Percentiles rank a stretch among this genome's conserved stretches.
Evolutionary conservation across 2,797 vertebrate species (phyloP).

Genomic region (Salarias fasciatus): DNA sequence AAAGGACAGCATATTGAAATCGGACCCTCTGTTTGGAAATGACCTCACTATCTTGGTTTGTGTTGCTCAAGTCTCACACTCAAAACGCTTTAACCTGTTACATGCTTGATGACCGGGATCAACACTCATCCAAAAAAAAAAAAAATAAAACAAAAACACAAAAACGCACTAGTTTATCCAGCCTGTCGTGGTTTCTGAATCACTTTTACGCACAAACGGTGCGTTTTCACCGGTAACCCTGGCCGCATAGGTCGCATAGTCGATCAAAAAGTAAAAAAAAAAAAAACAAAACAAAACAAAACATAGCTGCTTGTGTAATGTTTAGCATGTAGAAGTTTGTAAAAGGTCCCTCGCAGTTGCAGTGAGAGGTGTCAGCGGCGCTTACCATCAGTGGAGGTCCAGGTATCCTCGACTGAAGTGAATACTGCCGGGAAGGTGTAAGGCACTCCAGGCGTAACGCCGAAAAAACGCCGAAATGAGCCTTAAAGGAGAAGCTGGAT

Average conservation of each 20-base stretch:
- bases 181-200: not conserved
- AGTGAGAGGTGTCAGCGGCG: slow-evolving; percentile 17
- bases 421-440: slow-evolving; percentile 63
- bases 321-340: not conserved
- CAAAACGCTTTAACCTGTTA: slow-evolving; percentile 38
- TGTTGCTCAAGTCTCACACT: slow-evolving; percentile 46
- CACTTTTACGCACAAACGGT: no score
- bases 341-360: no score
- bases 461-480: slow-evolving; percentile 55
- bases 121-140: not conserved
- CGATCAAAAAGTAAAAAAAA: slow-evolving; percentile 1
- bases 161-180: no score
- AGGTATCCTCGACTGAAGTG: slow-evolving; percentile 75
- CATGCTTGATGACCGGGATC: slow-evolving; percentile 4
- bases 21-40: slow-evolving; percentile 52
- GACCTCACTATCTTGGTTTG: slow-evolving; percentile 60
- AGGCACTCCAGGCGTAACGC: slow-evolving; percentile 71
- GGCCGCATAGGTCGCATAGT: slow-evolving; percentile 6
- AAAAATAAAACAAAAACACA: no score
- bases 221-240: no score
- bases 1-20: slow-evolving; percentile 5
- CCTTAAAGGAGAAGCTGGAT: slow-evolving; percentile 48
- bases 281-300: slow-evolving; percentile 2
- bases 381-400: slow-evolving; percentile 86
- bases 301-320: not conserved